These are phyloP conservation scores for Nymphalis polychloros DNA, from an alignment of 2,888 invertebrate species.

Conservation along the genomic window DNA sequence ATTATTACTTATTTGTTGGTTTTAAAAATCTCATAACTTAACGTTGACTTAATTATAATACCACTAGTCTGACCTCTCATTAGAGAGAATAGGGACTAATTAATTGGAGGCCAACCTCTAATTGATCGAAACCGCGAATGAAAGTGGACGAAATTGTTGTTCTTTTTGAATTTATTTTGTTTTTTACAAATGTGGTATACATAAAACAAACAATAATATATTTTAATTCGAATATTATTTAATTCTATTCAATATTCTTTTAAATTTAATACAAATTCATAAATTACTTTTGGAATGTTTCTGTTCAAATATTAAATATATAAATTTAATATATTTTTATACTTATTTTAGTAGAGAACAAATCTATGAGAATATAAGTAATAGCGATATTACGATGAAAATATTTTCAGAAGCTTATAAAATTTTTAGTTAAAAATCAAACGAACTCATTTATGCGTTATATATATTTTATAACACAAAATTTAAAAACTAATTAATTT, in stretches of 20 bases:
- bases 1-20: neutral
- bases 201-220: neutral
- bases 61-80: constrained; percentile 4
- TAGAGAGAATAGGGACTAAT: constrained; percentile 10
- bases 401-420: too few species aligned
- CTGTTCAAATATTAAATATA: too few species aligned
- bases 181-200: neutral
- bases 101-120: constrained; percentile 11
- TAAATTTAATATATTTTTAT: too few species aligned
- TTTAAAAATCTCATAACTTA: neutral
- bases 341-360: too few species aligned
- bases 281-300: too few species aligned
- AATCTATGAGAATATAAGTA: too few species aligned
- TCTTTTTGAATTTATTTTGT: neutral
- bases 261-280: too few species aligned
- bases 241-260: too few species aligned
- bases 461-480: neutral
- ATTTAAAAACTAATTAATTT: constrained; percentile 9
- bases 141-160: constrained; percentile 4
- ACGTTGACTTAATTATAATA: neutral
- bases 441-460: neutral
- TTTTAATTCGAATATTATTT: neutral
- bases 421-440: too few species aligned
- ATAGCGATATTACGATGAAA: too few species aligned
- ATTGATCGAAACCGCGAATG: constrained; percentile 13